phyloP scores from a whole-genome alignment of 2,797 vertebrate genomes.

The Mus spretus region DNA sequence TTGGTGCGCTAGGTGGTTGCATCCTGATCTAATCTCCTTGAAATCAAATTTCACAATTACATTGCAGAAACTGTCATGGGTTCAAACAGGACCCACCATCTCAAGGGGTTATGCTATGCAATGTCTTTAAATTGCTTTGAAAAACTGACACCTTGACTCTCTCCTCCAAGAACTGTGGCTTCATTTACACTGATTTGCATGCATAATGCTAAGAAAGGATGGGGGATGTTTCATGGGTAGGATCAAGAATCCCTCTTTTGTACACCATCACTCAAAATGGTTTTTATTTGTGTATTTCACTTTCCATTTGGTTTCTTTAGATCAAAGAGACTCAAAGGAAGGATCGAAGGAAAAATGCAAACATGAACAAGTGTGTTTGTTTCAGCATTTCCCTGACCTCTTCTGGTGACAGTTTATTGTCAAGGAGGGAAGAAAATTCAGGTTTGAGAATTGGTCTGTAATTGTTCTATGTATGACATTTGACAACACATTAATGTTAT shows the following conservation, averaged over 20 bases:
- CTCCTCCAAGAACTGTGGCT: neutral
- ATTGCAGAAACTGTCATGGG: neutral
- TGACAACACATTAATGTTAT: neutral
- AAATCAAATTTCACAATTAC: conserved; percentile 58
- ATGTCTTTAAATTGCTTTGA: conserved; percentile 23
- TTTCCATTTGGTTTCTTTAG: conserved; percentile 75
- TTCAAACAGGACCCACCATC: neutral
- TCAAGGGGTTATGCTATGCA: neutral
- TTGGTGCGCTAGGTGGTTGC: neutral
- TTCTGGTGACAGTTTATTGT: conserved; percentile 13
- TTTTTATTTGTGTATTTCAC: conserved; percentile 56
- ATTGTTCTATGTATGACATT: neutral
- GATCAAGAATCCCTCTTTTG: conserved; percentile 66
- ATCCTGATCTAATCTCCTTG: conserved; percentile 24
- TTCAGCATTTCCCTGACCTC: neutral
- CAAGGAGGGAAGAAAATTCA: neutral
- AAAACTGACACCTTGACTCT: conserved; percentile 19
- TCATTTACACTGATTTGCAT: conserved; percentile 48
- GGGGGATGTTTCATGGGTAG: neutral
- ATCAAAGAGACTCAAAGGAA: conserved; percentile 71
- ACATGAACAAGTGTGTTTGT: conserved; percentile 10
- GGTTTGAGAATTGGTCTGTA: neutral
- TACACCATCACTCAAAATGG: conserved; percentile 66
- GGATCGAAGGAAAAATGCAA: neutral
- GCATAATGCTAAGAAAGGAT: neutral